phyloP scores from a whole-genome alignment of 2,113 vertebrate genomes.

The Ictalurus punctatus region DNA sequence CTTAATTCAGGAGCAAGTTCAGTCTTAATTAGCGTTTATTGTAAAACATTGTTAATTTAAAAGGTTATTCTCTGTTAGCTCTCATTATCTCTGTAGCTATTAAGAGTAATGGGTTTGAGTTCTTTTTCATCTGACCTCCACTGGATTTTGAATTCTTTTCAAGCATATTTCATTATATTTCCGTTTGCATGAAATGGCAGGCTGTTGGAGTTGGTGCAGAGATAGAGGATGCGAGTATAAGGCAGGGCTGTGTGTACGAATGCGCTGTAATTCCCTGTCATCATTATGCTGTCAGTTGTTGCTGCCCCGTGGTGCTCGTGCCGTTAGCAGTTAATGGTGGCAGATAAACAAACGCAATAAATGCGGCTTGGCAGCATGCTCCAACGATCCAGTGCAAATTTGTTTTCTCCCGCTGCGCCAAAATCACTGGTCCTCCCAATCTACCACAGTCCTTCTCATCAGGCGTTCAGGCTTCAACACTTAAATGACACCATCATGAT shows the following conservation, averaged over 20 bases:
- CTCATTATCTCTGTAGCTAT: background rate
- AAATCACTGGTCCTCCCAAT: conserved; percentile 31
- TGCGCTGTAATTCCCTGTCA: conserved; percentile 38
- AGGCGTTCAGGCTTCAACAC: conserved; percentile 45
- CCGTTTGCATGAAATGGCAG: background rate
- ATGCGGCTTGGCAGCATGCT: conserved; percentile 62
- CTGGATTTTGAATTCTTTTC: background rate
- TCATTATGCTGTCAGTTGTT: conserved; percentile 41
- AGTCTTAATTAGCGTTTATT: conserved; percentile 6
- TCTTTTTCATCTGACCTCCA: background rate
- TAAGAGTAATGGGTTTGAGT: background rate
- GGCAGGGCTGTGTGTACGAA: conserved; percentile 27
- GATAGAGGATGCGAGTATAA: conserved; percentile 7
- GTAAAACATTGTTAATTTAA: background rate
- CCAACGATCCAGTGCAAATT: conserved; percentile 66
- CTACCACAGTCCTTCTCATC: conserved; percentile 33
- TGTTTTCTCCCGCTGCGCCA: conserved; percentile 54
- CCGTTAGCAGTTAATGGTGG: conserved; percentile 61
- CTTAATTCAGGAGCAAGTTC: background rate
- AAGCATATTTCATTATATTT: background rate
- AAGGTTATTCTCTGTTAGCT: background rate
- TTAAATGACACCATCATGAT: conserved; percentile 47
- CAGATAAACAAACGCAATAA: conserved; percentile 62
- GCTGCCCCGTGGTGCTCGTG: background rate
- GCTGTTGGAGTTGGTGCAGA: background rate